Evolutionary conservation across 2,797 vertebrate genomes (phyloP).

Genomic region (Merluccius polli): DNA sequence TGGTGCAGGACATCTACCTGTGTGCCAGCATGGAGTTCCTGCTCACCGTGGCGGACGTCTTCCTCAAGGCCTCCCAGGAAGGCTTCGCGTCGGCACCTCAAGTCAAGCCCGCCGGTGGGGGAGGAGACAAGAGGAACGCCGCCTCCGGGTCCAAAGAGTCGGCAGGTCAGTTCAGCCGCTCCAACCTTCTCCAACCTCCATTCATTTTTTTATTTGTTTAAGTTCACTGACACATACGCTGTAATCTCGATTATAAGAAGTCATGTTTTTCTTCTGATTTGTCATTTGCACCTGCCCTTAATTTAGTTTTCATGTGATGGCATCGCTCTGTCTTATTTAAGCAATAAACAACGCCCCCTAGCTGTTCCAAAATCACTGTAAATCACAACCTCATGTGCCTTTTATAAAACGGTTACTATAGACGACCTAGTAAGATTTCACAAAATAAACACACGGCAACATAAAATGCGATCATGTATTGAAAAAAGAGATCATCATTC

Average conservation of each 20-base stretch:
- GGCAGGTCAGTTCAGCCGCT: neutral
- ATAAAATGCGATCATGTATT: too few species aligned
- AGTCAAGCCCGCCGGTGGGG: constrained; percentile 48
- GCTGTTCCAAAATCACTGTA: too few species aligned
- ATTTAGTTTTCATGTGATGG: neutral
- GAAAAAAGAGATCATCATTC: too few species aligned
- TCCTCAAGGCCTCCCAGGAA: constrained; percentile 82
- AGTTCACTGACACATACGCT: neutral
- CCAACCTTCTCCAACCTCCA: neutral
- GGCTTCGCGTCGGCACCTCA: constrained; percentile 72
- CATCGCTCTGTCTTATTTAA: neutral
- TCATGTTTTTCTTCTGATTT: neutral
- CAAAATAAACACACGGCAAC: too few species aligned
- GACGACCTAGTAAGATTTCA: too few species aligned
- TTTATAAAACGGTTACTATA: too few species aligned
- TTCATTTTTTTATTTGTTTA: neutral
- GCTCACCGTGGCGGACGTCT: constrained; percentile 87
- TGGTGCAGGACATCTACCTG: constrained; percentile 89
- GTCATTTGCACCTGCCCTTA: neutral
- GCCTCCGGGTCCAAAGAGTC: constrained; percentile 51
- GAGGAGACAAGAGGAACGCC: constrained; percentile 57
- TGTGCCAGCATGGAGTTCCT: constrained; percentile 98
- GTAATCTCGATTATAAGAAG: neutral
- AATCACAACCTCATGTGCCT: too few species aligned
- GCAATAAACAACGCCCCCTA: too few species aligned